These are phyloP conservation scores for Portevinia maculata DNA, from an alignment of 2,888 invertebrate species.

Conservation along the genomic window DNA sequence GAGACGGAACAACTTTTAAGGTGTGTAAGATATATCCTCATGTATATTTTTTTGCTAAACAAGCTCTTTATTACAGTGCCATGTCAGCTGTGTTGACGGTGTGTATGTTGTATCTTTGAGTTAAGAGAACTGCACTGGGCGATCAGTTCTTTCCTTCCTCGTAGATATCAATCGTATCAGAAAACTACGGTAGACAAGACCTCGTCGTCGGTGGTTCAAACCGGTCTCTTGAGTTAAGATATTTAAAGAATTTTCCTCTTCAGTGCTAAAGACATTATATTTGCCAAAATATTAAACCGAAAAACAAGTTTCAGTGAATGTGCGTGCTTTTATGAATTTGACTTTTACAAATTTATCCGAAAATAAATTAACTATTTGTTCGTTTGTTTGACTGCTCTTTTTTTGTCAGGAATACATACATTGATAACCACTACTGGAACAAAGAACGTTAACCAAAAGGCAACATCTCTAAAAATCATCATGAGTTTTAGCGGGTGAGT, in stretches of 20 bases:
- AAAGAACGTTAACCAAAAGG: neutral
- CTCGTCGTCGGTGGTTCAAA: constrained; percentile 42
- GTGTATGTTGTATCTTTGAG: constrained; percentile 52
- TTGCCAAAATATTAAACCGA: neutral
- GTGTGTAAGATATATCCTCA: constrained; percentile 2
- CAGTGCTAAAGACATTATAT: neutral
- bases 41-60: constrained; percentile 18
- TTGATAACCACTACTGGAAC: neutral
- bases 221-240: constrained; percentile 44
- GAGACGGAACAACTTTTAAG: constrained; percentile 14
- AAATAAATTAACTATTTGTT: constrained; percentile 1
- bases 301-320: constrained; percentile 40
- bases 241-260: neutral
- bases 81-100: constrained; percentile 46
- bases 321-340: constrained; percentile 8
- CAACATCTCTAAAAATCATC: constrained; percentile 5
- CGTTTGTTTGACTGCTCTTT: constrained; percentile 12
- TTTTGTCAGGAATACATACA: constrained; percentile 23
- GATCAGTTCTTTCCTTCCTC: constrained; percentile 20
- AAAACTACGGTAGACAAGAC: constrained; percentile 45
- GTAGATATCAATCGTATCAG: constrained; percentile 37
- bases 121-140: constrained; percentile 20
- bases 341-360: constrained; percentile 1
- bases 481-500: constrained; percentile 57
- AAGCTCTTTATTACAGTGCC: constrained; percentile 57